These are phyloP conservation scores for Amphiprion percula DNA, from an alignment of 2,113 vertebrate genomes.

Conservation along the genomic window DNA sequence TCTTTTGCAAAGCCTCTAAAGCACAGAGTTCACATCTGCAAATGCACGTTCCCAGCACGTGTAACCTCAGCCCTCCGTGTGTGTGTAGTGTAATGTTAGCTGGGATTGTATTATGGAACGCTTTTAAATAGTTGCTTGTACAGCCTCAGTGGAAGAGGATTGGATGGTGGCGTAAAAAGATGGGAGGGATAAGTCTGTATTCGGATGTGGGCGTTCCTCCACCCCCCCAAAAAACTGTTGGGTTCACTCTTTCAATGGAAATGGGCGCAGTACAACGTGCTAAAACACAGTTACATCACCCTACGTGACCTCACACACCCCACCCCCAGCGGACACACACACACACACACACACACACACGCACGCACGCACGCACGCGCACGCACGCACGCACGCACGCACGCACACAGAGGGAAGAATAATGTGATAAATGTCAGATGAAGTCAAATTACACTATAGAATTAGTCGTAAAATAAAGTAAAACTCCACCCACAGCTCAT, in stretches of 20 bases:
- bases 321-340: neutral
- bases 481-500: neutral
- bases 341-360: neutral
- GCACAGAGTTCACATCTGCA: slow-evolving; percentile 18
- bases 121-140: slow-evolving; percentile 55
- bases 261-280: slow-evolving; percentile 53
- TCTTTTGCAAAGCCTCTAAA: slow-evolving; percentile 1
- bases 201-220: slow-evolving; percentile 66
- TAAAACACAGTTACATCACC: slow-evolving; percentile 55
- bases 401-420: too few relatives aligned
- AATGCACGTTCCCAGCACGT: slow-evolving; percentile 21
- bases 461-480: too few relatives aligned
- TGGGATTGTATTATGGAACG: slow-evolving; percentile 11
- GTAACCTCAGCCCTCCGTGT: neutral
- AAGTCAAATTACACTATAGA: neutral
- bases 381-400: too few relatives aligned
- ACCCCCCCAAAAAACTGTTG: slow-evolving; percentile 9
- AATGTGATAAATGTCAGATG: neutral
- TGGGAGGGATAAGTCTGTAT: slow-evolving; percentile 66
- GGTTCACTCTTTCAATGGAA: slow-evolving; percentile 17
- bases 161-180: slow-evolving; percentile 54
- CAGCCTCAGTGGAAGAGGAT: slow-evolving; percentile 61
- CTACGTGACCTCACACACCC: neutral
- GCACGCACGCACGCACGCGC: neutral
- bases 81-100: neutral